These are phyloP conservation scores for Halcyon leucocephala DNA, from an alignment of 2,797 vertebrate species.

Conservation along the genomic window DNA sequence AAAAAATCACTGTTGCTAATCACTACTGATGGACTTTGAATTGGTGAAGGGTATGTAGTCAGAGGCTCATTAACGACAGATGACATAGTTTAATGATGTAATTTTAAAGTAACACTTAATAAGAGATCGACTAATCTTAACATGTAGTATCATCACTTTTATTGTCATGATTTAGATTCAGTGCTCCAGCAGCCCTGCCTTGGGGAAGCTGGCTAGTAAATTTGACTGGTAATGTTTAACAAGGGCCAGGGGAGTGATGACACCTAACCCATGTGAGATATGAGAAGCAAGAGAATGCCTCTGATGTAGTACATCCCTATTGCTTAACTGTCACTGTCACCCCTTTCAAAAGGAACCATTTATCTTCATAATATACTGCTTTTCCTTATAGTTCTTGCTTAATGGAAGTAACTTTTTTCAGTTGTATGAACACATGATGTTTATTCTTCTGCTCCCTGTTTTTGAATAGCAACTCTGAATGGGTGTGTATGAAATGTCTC, in stretches of 20 bases:
- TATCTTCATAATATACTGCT: not conserved
- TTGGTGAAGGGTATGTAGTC: not conserved
- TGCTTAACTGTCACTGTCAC: not conserved
- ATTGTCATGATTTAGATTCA: not conserved
- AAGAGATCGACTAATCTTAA: not conserved
- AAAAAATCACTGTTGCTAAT: not conserved
- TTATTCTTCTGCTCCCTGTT: not conserved
- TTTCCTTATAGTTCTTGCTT: not conserved
- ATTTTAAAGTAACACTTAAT: not conserved
- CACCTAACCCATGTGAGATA: not conserved
- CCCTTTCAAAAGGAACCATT: not conserved
- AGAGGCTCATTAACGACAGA: not conserved
- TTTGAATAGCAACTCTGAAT: not conserved
- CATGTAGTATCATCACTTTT: not conserved
- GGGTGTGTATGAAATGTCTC: not conserved
- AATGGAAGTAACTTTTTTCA: not conserved
- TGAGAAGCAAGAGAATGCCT: not conserved
- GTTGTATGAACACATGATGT: not conserved
- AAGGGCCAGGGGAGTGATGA: not conserved
- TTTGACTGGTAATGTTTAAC: not conserved
- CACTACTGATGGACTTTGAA: not conserved
- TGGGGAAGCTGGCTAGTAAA: not conserved
- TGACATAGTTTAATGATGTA: not conserved
- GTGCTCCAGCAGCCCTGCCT: not conserved
- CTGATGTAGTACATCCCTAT: rapidly evolving